Evolutionary conservation across 2,797 vertebrate species (phyloP), one percentile per base, ranked within the genome.

Genomic region (Pseudomugil gertrudae): DNA sequence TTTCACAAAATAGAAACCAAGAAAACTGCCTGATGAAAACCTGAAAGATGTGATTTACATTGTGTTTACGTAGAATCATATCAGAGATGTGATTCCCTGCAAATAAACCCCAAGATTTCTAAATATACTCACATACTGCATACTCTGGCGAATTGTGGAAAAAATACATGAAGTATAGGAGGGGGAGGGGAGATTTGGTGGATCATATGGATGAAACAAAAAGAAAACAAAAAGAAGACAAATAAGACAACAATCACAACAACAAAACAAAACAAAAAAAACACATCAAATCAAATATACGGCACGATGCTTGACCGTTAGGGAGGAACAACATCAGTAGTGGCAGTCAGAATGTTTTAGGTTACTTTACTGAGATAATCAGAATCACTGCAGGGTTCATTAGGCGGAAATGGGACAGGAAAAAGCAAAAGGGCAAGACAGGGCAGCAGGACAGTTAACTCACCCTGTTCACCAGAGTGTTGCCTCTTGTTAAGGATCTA

Each of bases 111-210:
- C 52, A 67, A 65, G 38, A 63, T 72, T 60, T 79, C 66, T 78
- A 26, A 76, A 81, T 78, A 94, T 95, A 95, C 94, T 95, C 92
- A 95, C 94, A 94, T 94, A 95, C 81, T 94, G 92, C 62, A 94
- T 78, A 91, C 84, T 93, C 94, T 94, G 93, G 84, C 57, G 88
- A 89, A 88, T 87, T 87, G 80, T 79, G 57, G 72, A 65, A 52
- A 38, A 4, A 33, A 17, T 63, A 77, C 76, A 85, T 84, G 79
- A 81, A 29, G 81, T 79, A 78, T 88, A 69, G 58, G 63, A 63
- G 32, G 67, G 55, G 63, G 57, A 48, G 56, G 72, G 71, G 68
- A 50, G 76, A 62, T 76, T 72, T 68, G 71, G 76, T 52, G 79
- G 79, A 87, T 84, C 63, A 84, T 69, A 79, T 77, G 65, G 74